These are phyloP conservation scores for Aviceda subcristata DNA, from an alignment of 2,113 vertebrate genomes.

Conservation along the genomic window DNA sequence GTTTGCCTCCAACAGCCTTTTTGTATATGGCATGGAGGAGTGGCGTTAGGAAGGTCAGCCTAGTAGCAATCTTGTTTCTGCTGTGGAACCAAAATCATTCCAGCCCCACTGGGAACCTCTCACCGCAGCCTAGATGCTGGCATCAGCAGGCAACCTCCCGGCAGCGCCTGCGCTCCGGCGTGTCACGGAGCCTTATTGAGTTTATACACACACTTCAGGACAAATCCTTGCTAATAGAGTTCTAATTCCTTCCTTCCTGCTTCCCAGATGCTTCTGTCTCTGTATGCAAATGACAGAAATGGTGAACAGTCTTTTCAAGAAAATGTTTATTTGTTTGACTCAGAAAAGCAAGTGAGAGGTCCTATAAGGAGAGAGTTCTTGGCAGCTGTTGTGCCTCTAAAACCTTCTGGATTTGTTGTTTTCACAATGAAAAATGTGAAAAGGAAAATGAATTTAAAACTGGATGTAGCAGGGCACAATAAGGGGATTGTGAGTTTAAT, in stretches of 20 bases:
- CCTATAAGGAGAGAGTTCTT: not conserved
- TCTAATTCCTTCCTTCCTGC: slow-evolving; percentile 52
- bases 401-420: not conserved
- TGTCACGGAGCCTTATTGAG: accelerated
- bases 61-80: not conserved
- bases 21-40: not conserved
- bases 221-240: slow-evolving; percentile 31
- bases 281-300: not conserved
- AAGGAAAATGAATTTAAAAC: not conserved
- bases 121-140: not conserved
- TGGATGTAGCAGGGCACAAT: not conserved
- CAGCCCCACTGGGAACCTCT: not conserved
- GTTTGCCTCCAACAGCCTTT: not conserved
- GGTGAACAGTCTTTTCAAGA: not conserved
- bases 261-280: slow-evolving; percentile 29
- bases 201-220: not conserved
- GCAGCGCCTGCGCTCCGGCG: not conserved
- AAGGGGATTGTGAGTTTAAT: not conserved
- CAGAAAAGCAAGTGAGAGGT: not conserved
- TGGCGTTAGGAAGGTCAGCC: not conserved
- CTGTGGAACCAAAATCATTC: not conserved
- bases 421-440: not conserved
- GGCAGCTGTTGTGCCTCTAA: not conserved
- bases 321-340: not conserved
- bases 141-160: accelerated